phyloP scores from a whole-genome alignment of 2,797 vertebrate species.

The Oreochromis mossambicus region DNA sequence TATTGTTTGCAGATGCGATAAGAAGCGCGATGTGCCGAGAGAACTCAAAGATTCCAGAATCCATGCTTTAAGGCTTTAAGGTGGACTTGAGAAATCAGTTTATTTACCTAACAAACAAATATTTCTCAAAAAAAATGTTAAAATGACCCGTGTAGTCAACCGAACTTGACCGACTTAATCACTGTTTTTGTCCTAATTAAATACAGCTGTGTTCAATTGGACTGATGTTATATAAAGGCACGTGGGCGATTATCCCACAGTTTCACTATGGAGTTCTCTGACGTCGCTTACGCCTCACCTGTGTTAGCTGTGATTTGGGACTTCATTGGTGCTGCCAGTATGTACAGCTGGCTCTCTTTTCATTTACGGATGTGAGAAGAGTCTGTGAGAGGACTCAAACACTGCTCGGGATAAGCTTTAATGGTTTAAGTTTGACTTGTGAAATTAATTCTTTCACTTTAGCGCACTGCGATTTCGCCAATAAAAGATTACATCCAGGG shows the following conservation, averaged over 20 bases:
- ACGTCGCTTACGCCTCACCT: background rate
- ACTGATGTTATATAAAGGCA: rapidly evolving
- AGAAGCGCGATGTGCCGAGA: background rate
- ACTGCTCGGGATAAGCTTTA: background rate
- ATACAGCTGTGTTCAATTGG: background rate
- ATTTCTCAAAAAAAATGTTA: background rate
- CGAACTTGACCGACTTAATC: background rate
- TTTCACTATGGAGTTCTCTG: background rate
- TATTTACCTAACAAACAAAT: background rate
- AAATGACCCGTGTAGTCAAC: background rate
- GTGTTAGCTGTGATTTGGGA: background rate
- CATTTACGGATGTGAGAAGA: background rate
- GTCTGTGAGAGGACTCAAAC: background rate
- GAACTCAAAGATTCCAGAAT: background rate
- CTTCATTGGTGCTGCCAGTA: background rate
- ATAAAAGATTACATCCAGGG: too few species aligned
- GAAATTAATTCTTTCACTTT: background rate
- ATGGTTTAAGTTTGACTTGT: background rate
- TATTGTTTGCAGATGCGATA: background rate
- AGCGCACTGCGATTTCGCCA: rapidly evolving
- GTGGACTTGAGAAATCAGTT: background rate
- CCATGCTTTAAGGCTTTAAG: background rate
- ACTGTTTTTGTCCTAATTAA: background rate
- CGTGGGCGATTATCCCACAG: background rate
- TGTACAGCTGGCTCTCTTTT: background rate